Evolutionary conservation across 2,888 invertebrate species (phyloP), one percentile per base, ranked within the genome.

Genomic region (Parnassius orleans): DNA sequence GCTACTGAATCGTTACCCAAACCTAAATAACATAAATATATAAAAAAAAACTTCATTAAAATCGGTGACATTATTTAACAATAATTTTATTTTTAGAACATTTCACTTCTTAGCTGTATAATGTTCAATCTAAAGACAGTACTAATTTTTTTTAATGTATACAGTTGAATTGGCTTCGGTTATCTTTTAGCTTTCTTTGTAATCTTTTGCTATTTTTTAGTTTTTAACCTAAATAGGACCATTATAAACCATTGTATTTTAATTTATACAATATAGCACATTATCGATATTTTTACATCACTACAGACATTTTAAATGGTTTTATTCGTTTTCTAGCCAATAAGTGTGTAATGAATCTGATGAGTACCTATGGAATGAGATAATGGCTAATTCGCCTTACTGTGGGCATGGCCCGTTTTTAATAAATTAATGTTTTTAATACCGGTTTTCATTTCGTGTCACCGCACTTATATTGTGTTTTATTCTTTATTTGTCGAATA

Each of bases 311-410:
- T 85, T 83, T 83, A 88, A 86, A 88, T 87, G 84, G 86, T 87
- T 84, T 81, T 85, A 86, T 87, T 82, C 83, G 79, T 77, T 83
- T 79, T 87, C 84, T 84, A 84, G 82, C 84, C 85, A 85, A 87
- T 87, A 86, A 85, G 84, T 86, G 84, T 81, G 90, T 86, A 90
- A 91, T 90, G 90, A 90, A 88, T 89, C 86, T 83, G 81, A 76
- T 79, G 82, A 84, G 87, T 90, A 87, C 86, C 79, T 75, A 81
- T 79, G 80, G 79, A 81, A 80, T 80, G 79, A 84, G 83, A 87
- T 89, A 88, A 88, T 84, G 82, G 80, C 83, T 77, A 79, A 86
- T 86, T 83, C 81, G 77, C 75, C 73, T 77, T 76, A 83, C 86
- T 83, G 88, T 87, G 88, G 87, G 88, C 84, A 79, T 76, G 83